Evolutionary conservation across 2,888 invertebrate genomes (phyloP).

Genomic region (Pteria penguin): DNA sequence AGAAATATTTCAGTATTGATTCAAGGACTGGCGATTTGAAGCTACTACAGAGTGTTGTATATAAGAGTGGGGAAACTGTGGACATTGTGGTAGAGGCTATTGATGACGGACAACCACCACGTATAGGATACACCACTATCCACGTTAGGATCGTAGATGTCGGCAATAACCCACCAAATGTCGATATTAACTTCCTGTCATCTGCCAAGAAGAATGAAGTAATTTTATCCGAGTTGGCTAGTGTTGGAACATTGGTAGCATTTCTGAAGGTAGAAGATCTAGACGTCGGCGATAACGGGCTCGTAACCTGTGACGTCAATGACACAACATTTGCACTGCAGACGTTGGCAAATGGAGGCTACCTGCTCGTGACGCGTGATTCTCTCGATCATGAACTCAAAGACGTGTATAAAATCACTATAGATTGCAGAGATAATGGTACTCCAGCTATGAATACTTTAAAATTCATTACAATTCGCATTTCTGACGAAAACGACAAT

Average conservation of each 20-base stretch:
- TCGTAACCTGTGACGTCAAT: constrained; percentile 60
- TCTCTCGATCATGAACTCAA: constrained; percentile 69
- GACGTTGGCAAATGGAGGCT: constrained; percentile 61
- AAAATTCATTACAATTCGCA: constrained; percentile 63
- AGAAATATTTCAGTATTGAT: constrained; percentile 60
- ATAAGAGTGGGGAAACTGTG: constrained; percentile 56
- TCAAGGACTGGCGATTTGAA: constrained; percentile 64
- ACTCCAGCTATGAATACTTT: constrained; percentile 62
- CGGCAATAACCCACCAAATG: constrained; percentile 94
- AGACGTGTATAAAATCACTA: constrained; percentile 59
- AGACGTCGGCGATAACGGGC: constrained; percentile 68
- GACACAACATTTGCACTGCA: constrained; percentile 62
- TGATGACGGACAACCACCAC: constrained; percentile 64
- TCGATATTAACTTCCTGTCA: constrained; percentile 52
- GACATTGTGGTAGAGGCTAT: constrained; percentile 66
- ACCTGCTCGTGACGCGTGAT: constrained; percentile 65
- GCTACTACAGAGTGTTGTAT: constrained; percentile 59
- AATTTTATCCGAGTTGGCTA: constrained; percentile 59
- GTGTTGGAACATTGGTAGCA: constrained; percentile 66
- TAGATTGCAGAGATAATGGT: constrained; percentile 73
- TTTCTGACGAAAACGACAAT: constrained; percentile 76
- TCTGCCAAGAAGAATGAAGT: constrained; percentile 44
- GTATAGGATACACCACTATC: constrained; percentile 61
- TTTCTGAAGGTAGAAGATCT: constrained; percentile 68
- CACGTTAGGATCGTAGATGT: constrained; percentile 85